Evolutionary conservation across 2,888 invertebrate genomes (phyloP).

Genomic region (Electrophaes corylata): DNA sequence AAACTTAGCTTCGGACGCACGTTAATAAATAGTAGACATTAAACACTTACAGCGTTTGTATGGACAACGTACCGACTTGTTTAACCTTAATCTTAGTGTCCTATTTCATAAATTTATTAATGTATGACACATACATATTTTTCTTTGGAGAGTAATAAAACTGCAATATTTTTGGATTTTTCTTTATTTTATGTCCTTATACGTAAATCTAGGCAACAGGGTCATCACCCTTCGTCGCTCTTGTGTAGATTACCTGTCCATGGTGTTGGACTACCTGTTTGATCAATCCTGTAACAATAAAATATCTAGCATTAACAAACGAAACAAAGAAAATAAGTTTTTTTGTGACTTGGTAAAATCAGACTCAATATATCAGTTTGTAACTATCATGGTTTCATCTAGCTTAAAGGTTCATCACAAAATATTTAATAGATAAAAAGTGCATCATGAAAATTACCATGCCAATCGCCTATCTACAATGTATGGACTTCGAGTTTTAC

Average conservation of each 20-base stretch:
- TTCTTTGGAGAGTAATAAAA: conserved; percentile 24
- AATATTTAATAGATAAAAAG: background rate
- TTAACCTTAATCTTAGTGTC: no score
- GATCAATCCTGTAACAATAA: conserved; percentile 89
- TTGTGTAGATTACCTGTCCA: conserved; percentile 98
- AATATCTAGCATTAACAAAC: conserved; percentile 5
- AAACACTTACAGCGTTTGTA: no score
- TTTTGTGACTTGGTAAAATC: conserved; percentile 44
- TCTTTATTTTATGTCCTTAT: conserved; percentile 75
- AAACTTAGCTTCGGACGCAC: no score
- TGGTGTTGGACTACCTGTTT: conserved; percentile 98
- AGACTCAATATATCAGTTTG: conserved; percentile 87
- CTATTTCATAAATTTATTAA: no score
- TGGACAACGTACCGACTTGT: no score
- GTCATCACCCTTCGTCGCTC: conserved; percentile 97
- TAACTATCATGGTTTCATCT: conserved; percentile 66
- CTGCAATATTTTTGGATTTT: conserved; percentile 45
- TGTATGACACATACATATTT: background rate
- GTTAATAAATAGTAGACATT: no score
- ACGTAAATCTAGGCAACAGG: conserved; percentile 87
- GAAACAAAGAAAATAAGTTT: background rate
- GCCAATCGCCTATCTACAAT: no score
- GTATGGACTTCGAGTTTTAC: no score
- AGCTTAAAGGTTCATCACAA: conserved; percentile 68
- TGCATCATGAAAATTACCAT: no score